Evolutionary conservation across 2,888 invertebrate species (phyloP), one percentile per base, ranked within the genome.

Genomic region (Campoplex capitator): DNA sequence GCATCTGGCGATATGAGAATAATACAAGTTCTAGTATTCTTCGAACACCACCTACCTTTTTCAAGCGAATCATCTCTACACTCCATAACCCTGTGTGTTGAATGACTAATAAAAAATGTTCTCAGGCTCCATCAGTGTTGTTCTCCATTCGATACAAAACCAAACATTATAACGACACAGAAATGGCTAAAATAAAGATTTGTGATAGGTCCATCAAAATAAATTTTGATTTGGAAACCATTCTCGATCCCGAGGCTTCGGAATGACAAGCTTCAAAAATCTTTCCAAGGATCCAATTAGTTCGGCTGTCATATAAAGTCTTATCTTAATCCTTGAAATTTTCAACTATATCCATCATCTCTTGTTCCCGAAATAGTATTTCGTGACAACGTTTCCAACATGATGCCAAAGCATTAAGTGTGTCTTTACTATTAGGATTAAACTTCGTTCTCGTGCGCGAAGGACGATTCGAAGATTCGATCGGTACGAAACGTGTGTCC

Each of bases 381-480:
- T 2, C 42, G 4, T 7, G 56, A 74, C 54, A 71, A 62, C 6
- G 3, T 28, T 76, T 76, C 77, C 67, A 77, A 74, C 81, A 54
- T 51, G 54, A 78, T 73, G 78, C 58, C 68, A 76, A 70, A 70
- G 65, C 35, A 70, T 78, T 83, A 79, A 75, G 79, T 76, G 71
- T 65, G 23, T 23, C 23, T 23, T 23, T 71, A 73, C 48, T 74
- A 84, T 70, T 70, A 23, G 23, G 74, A 83, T 62, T 56, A 9
- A 35, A 76, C 51, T 67, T 76, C 54, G 54, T 67, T 48, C 51
- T 78, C 76, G 38, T 78, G 73, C 67, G 54, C 79, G 86, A 86
- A 70, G 65, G 71, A 74, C 83, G 70, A 81, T 84, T 68, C 75
- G 74, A 68, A 86, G 83, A 86, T 86, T 71, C 84, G 74, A 84